Evolutionary conservation across 1,140 invertebrate species (phyloP).

Genomic region (Sinonovacula constricta): DNA sequence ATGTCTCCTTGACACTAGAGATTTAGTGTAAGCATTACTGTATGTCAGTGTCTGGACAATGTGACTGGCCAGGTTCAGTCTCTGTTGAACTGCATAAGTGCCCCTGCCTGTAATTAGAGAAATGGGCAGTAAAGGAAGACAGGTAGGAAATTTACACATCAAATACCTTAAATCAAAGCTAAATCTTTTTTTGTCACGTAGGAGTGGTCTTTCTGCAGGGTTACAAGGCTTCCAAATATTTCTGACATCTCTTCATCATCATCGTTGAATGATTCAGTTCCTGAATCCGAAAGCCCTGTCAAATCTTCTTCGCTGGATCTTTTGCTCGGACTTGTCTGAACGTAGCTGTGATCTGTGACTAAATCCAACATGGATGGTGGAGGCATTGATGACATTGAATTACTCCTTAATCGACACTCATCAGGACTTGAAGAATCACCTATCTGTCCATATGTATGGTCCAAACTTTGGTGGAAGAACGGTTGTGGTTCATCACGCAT

Average conservation of each 20-base stretch:
- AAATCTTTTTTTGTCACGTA: not conserved
- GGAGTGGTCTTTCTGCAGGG: not conserved
- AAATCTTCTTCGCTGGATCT: not conserved
- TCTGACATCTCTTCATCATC: not conserved
- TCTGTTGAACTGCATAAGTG: too few relatives aligned
- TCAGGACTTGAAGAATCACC: not conserved
- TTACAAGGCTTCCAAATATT: not conserved
- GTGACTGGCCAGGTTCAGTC: too few relatives aligned
- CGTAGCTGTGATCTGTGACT: constrained; percentile 31
- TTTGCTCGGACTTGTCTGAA: not conserved
- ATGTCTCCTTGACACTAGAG: too few relatives aligned
- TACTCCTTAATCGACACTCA: not conserved
- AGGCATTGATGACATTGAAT: not conserved
- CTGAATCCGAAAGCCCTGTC: constrained; percentile 10
- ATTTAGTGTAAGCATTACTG: too few relatives aligned
- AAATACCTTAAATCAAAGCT: too few relatives aligned
- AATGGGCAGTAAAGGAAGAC: too few relatives aligned
- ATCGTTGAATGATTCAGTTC: constrained; percentile 35
- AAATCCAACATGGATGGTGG: not conserved
- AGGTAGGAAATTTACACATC: too few relatives aligned
- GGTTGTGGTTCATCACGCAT: not conserved
- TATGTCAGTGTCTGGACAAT: too few relatives aligned
- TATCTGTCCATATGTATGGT: constrained; percentile 25
- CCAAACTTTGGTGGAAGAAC: not conserved
- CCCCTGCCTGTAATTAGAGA: too few relatives aligned